Percentiles rank a stretch among this genome's conserved stretches.
These are phyloP conservation scores for Serinus canaria DNA, from an alignment of 2,113 vertebrate species.

Conservation along the genomic window DNA sequence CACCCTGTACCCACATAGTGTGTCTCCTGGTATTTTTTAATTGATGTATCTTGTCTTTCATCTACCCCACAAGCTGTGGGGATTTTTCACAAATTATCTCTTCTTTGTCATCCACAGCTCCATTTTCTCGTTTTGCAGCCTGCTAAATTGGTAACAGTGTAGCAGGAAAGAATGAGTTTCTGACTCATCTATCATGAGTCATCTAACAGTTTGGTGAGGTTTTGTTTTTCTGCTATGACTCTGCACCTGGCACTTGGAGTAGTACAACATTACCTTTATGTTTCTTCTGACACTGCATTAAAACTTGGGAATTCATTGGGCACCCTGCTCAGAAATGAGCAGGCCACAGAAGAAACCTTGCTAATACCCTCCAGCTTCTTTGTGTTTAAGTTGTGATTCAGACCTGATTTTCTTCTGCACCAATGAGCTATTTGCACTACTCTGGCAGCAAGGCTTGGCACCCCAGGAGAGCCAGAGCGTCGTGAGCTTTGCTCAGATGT, in stretches of 20 bases:
- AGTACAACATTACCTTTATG: background rate
- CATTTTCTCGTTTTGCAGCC: constrained; percentile 44
- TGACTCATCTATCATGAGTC: constrained; percentile 60
- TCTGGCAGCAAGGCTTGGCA: background rate
- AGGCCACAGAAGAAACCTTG: background rate
- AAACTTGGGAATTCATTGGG: background rate
- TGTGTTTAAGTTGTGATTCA: background rate
- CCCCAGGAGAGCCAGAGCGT: background rate
- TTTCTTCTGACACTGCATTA: constrained; percentile 29
- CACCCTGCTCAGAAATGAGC: background rate
- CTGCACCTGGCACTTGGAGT: background rate
- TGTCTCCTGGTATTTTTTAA: constrained; percentile 28
- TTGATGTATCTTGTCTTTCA: constrained; percentile 37
- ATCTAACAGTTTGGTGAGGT: constrained; percentile 8
- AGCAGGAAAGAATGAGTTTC: constrained; percentile 39
- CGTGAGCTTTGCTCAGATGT: background rate
- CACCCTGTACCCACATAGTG: background rate
- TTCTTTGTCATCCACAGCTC: constrained; percentile 28
- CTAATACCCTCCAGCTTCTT: background rate
- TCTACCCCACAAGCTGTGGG: constrained; percentile 6
- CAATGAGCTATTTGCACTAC: background rate
- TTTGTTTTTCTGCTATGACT: constrained; percentile 47
- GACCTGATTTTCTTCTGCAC: background rate
- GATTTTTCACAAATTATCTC: constrained; percentile 37
- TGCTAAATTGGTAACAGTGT: constrained; percentile 23